phyloP scores from a whole-genome alignment of 1,140 invertebrate species.

The Nasonia vitripennis region DNA sequence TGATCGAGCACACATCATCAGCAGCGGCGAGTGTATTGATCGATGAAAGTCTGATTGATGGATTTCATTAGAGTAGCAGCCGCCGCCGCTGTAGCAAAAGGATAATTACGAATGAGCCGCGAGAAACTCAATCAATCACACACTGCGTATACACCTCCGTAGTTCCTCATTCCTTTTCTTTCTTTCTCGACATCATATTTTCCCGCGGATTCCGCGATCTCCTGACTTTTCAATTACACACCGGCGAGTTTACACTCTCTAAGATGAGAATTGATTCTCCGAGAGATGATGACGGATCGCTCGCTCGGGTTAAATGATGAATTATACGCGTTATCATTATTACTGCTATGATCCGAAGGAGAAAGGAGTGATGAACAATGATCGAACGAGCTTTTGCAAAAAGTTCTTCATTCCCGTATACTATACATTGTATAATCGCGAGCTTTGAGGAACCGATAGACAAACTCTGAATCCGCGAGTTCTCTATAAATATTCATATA shows the following conservation, averaged over 20 bases:
- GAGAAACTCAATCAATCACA: conserved; percentile 1
- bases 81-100: neutral
- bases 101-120: conserved; percentile 11
- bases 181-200: neutral
- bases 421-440: neutral
- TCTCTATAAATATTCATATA: conserved; percentile 45
- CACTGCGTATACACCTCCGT: too few relatives aligned
- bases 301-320: neutral
- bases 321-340: too few relatives aligned
- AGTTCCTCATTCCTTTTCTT: neutral
- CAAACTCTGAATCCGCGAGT: conserved; percentile 17
- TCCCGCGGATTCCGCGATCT: neutral
- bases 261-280: too few relatives aligned
- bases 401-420: neutral
- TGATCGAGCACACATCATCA: too few relatives aligned
- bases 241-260: neutral
- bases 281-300: neutral
- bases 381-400: neutral
- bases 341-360: too few relatives aligned
- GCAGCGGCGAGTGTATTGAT: neutral
- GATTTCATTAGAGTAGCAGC: conserved; percentile 3
- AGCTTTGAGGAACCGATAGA: neutral
- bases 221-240: conserved; percentile 13
- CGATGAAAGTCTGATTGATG: conserved; percentile 23
- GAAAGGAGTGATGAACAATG: neutral